Evolutionary conservation across 2,113 vertebrate species (phyloP).

Genomic region (Cyprinus carpio): DNA sequence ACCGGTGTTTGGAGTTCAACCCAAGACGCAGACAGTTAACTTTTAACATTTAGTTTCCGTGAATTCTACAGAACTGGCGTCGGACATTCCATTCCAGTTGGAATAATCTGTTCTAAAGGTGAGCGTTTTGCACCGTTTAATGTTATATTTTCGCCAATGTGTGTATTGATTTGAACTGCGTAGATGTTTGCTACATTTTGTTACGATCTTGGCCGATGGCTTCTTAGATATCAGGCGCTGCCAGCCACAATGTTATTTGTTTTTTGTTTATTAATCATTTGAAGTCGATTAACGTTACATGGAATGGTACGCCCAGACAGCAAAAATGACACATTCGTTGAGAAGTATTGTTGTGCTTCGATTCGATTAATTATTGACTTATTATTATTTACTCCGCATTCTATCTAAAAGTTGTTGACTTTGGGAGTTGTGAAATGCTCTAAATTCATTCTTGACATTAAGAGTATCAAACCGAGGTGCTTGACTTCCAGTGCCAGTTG

Average conservation of each 20-base stretch:
- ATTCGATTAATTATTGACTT: neutral
- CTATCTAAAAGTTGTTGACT: neutral
- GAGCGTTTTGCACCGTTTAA: neutral
- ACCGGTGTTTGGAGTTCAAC: neutral
- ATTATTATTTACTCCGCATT: neutral
- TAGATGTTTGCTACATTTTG: neutral
- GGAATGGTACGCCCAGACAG: neutral
- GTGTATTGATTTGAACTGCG: neutral
- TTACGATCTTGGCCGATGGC: neutral
- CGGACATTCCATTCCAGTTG: neutral
- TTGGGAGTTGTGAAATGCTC: neutral
- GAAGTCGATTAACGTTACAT: neutral
- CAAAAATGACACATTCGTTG: neutral
- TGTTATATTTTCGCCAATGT: neutral
- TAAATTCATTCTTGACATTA: neutral
- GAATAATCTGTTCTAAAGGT: constrained; percentile 25
- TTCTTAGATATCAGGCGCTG: neutral
- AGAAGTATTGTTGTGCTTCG: neutral
- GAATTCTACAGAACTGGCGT: constrained; percentile 22
- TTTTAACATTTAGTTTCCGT: constrained; percentile 25
- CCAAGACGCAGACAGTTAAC: neutral
- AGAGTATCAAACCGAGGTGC: neutral
- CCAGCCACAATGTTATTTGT: neutral
- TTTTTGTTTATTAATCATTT: neutral
- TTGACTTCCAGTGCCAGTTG: neutral